Base-by-base conservation (phyloP, 2,797 vertebrate genomes). In the Danio tinwini region DNA sequence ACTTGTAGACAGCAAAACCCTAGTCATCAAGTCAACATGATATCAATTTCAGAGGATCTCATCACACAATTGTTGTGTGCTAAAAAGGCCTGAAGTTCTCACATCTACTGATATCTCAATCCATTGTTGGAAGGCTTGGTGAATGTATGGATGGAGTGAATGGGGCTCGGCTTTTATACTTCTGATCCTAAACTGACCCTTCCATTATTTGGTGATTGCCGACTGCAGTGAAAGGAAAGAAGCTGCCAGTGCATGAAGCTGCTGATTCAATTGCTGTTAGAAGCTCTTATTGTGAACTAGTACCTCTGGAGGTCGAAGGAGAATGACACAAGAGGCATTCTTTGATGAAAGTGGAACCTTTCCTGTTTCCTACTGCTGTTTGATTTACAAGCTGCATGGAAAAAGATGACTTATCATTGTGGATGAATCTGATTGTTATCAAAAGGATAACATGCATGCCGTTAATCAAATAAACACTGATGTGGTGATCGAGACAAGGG, bases 191-290 rank as follows among this genome's bases (percentile, higher is more conserved):
- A 90, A 89, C 86, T 92, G 92, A 93, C 92, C 91, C 92, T 88
- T 87, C 90, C 78, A 90, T 92, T 92, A 91, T 92, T 88, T 82
- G 87, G 87, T 89, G 92, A 89, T 88, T 91, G 90, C 91, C 89
- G 90, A 91, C 89, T 88, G 89, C 3, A 62, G 85, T 85, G 91
- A 91, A 87, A 76, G 73, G 91, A 88, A 85, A 89, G 6, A 90
- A 93, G 92, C 92, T 92, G 92, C 93, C 91, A 92, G 89, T 91
- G 88, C 89, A 85, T 91, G 90, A 91, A 94, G 93, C 91, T 90
- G 91, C 92, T 92, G 93, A 93, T 93, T 93, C 90, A 93, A 91
- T 91, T 90, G 90, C 88, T 89, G 92, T 94, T 92, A 92, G 91
- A 93, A 92, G 90, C 87, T 84, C 3, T 90, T 90, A 90, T 92